Evolutionary conservation across 2,113 vertebrate genomes (phyloP), one percentile per base, ranked within the genome.

Genomic region (Oncorhynchus mykiss): DNA sequence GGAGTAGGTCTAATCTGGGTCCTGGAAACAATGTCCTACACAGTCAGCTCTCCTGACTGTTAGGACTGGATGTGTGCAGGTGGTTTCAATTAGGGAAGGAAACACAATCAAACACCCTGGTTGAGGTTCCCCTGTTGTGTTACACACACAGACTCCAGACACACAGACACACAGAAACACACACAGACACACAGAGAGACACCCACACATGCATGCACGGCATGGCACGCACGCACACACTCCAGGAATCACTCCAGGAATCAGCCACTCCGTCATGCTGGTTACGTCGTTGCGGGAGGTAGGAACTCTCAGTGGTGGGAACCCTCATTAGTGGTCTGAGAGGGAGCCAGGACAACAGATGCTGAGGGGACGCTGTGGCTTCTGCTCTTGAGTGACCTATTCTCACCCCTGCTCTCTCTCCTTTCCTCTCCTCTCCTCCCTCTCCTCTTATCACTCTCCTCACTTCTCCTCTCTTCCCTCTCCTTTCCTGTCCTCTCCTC

Each of bases 191-290:
- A 69, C 65, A 60, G 0, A n/a, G 18, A 57, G 13, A 54, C 51
- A 57, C 16, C 12, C 51, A 57, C 3, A 4, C 3, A 57, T 57
- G 20, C 54, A 20, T 20, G 5, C 18, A 57, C 16, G 54, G 54
- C 54, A 57, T 18, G 54, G 54, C 54, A 57, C 16, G 5, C 54
- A 20, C 54, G 68, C 22, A 65, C 62, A 73, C 29, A 72, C 78
- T 45, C 29, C 27, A 69, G 29, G 39, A 60, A 45, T 2, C 27
- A 78, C 71, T 77, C 29, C 65, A 68, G 65, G 67, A 69, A 49
- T 27, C 49, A 9, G 59, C 16, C 59, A 62, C n/a, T 20, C 5
- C 9, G 3, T 62, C 7, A n/a, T 22, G 16, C 12, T n/a, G 18
- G 16, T 13, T 62, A 20, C 0, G 8, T 8, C 1, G n/a, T 62